Conservation (phyloP, 2,113 vertebrate species). For the Antechinus stuartii region DNA sequence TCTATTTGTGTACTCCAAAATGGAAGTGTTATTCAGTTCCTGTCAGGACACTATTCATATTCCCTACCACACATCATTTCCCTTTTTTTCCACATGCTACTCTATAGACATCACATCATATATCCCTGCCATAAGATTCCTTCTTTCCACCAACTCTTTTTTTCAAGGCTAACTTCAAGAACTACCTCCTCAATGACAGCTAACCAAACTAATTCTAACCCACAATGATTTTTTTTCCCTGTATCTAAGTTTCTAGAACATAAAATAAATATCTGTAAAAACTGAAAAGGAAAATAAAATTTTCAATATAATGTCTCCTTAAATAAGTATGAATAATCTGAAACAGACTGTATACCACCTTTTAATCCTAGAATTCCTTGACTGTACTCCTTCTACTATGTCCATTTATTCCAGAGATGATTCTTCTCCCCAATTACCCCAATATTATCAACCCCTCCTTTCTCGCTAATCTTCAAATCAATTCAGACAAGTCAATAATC, state of each 20-base stretch:
- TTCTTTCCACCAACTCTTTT: background rate
- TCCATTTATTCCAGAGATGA: background rate
- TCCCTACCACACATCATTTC: background rate
- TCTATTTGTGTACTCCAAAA: slow-evolving; percentile 45
- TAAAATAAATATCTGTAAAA: background rate
- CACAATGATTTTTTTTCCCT: background rate
- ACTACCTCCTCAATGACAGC: background rate
- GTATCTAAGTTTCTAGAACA: slow-evolving; percentile 37
- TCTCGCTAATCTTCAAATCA: background rate
- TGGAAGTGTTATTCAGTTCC: background rate
- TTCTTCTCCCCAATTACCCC: background rate
- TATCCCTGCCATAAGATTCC: background rate
- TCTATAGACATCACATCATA: background rate
- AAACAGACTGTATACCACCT: background rate
- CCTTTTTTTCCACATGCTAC: background rate
- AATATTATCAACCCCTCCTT: background rate
- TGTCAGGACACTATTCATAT: slow-evolving; percentile 2
- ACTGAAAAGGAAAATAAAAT: background rate
- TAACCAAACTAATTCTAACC: background rate
- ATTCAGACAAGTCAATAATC: background rate
- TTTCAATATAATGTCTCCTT: background rate
- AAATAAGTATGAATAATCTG: background rate
- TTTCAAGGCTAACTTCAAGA: background rate
- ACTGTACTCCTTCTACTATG: background rate
- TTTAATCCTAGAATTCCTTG: background rate